phyloP scores from a whole-genome alignment of 2,797 vertebrate species.

The Ceyx erithaca region DNA sequence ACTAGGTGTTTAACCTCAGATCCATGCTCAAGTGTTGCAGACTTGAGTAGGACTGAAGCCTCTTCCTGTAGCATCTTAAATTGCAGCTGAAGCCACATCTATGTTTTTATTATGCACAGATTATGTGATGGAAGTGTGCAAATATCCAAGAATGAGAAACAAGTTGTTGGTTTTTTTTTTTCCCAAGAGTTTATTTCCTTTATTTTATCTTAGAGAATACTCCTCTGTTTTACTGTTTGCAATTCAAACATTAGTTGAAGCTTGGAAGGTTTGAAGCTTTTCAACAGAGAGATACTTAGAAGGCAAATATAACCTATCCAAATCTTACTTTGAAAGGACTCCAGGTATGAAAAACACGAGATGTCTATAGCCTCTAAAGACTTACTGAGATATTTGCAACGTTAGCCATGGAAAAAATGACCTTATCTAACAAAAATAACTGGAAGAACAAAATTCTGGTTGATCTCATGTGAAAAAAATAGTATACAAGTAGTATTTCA shows the following conservation, averaged over 20 bases:
- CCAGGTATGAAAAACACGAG: conserved; percentile 44
- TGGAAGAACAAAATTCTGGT: conserved; percentile 35
- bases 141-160: neutral
- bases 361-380: neutral
- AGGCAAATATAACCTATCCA: conserved; percentile 7
- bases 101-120: neutral
- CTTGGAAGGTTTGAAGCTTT: conserved; percentile 19
- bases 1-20: neutral
- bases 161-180: neutral
- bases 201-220: neutral
- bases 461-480: conserved; percentile 4
- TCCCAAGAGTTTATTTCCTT: neutral
- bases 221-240: neutral
- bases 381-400: conserved; percentile 42
- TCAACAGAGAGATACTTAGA: conserved; percentile 16
- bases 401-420: conserved; percentile 61
- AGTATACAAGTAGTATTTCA: neutral
- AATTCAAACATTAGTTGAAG: neutral
- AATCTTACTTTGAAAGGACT: conserved; percentile 32
- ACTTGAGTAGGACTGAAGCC: neutral
- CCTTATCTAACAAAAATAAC: conserved; percentile 47
- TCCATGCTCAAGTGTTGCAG: neutral
- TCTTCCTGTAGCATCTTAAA: neutral
- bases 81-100: neutral
- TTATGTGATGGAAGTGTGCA: neutral